Percentiles rank a stretch among this genome's conserved stretches.
phyloP scores from a whole-genome alignment of 2,797 vertebrate species.

The Ispidina picta region DNA sequence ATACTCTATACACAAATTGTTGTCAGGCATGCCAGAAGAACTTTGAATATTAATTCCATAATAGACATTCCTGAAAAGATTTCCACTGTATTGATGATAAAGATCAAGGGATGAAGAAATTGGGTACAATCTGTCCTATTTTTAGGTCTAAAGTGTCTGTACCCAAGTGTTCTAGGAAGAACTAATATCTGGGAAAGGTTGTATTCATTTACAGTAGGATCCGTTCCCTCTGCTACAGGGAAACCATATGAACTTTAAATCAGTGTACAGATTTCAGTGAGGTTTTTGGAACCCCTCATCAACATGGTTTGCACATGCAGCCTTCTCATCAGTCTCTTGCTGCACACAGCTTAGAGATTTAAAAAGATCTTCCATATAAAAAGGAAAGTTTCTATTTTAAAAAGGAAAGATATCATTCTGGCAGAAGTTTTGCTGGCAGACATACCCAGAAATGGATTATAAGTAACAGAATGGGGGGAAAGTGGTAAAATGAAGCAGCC shows the following conservation, averaged over 20 bases:
- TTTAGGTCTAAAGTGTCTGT: background rate
- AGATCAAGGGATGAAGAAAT: background rate
- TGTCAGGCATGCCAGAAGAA: background rate
- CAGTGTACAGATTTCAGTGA: background rate
- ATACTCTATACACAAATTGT: background rate
- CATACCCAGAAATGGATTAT: conserved; percentile 10
- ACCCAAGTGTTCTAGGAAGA: background rate
- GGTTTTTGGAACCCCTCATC: conserved; percentile 25
- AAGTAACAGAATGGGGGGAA: conserved; percentile 11
- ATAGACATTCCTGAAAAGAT: background rate
- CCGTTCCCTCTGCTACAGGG: background rate
- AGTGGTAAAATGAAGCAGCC: conserved; percentile 29
- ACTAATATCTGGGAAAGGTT: background rate
- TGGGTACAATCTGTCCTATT: background rate
- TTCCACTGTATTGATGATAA: background rate
- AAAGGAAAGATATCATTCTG: conserved; percentile 35
- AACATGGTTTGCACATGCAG: background rate
- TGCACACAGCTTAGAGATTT: background rate
- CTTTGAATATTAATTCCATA: background rate
- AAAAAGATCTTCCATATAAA: background rate
- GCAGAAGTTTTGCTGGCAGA: conserved; percentile 37
- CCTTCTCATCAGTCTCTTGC: conserved; percentile 25
- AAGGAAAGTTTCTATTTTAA: conserved; percentile 34
- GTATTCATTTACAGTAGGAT: background rate
- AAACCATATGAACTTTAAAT: conserved; percentile 28